phyloP scores from a whole-genome alignment of 2,888 invertebrate species.

The Idaea biselata region DNA sequence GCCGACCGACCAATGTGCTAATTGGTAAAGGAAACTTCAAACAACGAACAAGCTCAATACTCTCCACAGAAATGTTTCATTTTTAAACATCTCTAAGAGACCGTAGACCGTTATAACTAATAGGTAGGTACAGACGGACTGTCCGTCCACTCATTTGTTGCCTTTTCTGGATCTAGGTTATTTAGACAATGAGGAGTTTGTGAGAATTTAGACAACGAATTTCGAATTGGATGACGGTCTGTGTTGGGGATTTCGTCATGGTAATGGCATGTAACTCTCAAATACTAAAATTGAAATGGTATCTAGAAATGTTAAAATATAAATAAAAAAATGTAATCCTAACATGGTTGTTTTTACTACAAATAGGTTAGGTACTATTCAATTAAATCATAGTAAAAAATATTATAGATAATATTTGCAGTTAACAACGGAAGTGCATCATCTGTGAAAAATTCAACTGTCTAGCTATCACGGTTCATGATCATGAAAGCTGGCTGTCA shows the following conservation, averaged over 20 bases:
- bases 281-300: neutral
- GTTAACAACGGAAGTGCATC: no score
- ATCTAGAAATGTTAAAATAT: no score
- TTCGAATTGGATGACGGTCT: neutral
- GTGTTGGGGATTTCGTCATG: neutral
- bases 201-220: neutral
- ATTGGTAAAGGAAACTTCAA: constrained; percentile 80
- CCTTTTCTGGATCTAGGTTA: constrained; percentile 36
- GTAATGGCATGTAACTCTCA: neutral
- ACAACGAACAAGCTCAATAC: constrained; percentile 79
- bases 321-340: no score
- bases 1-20: constrained; percentile 72
- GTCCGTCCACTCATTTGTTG: constrained; percentile 16
- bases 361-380: no score
- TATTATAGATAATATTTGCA: no score
- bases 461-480: no score
- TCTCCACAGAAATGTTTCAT: constrained; percentile 79
- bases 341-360: no score
- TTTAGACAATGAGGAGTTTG: constrained; percentile 2
- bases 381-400: no score
- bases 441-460: no score
- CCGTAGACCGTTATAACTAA: constrained; percentile 76
- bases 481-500: no score
- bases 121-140: constrained; percentile 37
- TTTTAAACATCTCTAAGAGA: constrained; percentile 71